phyloP scores from a whole-genome alignment of 2,113 vertebrate genomes.

The Lepisosteus oculatus region DNA sequence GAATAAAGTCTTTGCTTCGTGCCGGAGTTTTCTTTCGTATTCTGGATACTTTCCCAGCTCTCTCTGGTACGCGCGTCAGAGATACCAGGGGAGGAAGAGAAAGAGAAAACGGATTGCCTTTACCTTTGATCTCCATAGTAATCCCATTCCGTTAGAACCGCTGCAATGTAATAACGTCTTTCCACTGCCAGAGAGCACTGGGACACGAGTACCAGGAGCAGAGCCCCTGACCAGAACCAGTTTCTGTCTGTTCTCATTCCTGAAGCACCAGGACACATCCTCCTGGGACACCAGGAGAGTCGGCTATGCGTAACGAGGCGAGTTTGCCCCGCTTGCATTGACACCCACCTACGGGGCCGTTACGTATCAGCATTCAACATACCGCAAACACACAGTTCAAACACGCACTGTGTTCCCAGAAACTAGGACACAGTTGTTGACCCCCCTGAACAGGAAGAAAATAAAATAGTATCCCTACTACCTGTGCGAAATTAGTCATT shows the following conservation, averaged over 20 bases:
- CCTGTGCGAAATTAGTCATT: too few relatives aligned
- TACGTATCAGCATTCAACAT: not conserved
- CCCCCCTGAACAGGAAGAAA: too few relatives aligned
- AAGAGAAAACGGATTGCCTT: not conserved
- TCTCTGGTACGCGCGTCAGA: too few relatives aligned
- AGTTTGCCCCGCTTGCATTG: not conserved
- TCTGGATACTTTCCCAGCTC: too few relatives aligned
- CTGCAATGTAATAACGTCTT: slow-evolving; percentile 66
- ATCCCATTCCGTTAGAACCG: slow-evolving; percentile 63
- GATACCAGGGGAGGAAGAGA: not conserved
- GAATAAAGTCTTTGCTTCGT: too few relatives aligned
- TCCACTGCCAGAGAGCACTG: slow-evolving; percentile 35
- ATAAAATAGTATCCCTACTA: too few relatives aligned
- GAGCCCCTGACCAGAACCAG: slow-evolving; percentile 20
- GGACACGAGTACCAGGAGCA: slow-evolving; percentile 26
- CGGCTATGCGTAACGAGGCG: not conserved
- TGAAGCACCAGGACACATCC: not conserved
- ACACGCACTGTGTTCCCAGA: not conserved
- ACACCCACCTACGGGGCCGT: not conserved
- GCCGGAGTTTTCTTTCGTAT: too few relatives aligned
- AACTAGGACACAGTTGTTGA: too few relatives aligned
- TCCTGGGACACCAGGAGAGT: too few relatives aligned
- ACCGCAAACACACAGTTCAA: not conserved
- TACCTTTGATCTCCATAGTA: slow-evolving; percentile 33
- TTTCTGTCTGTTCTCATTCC: not conserved